Evolutionary conservation across 2,113 vertebrate genomes (phyloP).

Genomic region (rat (Rattus norvegicus)): DNA sequence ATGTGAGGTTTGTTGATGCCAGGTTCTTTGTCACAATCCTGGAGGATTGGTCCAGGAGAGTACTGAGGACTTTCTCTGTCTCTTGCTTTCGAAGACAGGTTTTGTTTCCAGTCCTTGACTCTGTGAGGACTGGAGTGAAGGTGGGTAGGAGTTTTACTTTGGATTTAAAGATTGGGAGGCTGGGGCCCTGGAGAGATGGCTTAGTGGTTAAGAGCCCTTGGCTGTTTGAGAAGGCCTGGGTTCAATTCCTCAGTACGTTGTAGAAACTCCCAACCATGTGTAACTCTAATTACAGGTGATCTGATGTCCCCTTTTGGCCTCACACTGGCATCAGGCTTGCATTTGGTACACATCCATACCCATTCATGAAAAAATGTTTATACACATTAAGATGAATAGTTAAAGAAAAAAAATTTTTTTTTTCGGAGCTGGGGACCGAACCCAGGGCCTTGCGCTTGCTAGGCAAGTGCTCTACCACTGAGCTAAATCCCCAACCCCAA

Average conservation of each 20-base stretch:
- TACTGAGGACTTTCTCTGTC: background rate
- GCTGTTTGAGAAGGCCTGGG: background rate
- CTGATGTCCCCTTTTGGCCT: background rate
- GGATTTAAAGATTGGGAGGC: background rate
- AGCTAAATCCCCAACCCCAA: too few species aligned
- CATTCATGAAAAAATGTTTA: background rate
- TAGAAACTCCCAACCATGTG: background rate
- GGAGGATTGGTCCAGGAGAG: background rate
- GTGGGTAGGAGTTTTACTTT: constrained; percentile 32
- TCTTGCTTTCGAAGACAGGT: constrained; percentile 70
- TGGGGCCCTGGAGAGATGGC: background rate
- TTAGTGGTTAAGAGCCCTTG: background rate
- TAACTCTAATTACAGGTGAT: background rate
- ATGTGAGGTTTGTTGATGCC: constrained; percentile 39
- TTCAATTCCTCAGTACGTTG: background rate
- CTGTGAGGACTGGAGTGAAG: background rate
- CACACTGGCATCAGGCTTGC: background rate
- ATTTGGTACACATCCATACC: background rate
- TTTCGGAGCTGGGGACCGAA: too few species aligned
- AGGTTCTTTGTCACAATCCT: constrained; percentile 46
- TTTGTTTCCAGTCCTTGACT: constrained; percentile 13
- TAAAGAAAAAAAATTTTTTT: background rate
- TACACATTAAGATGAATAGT: background rate
- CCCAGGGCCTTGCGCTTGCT: too few species aligned
- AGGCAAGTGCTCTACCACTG: too few species aligned